These are phyloP conservation scores for Cephus nigrinus DNA, from an alignment of 2,888 invertebrate species.

Conservation along the genomic window DNA sequence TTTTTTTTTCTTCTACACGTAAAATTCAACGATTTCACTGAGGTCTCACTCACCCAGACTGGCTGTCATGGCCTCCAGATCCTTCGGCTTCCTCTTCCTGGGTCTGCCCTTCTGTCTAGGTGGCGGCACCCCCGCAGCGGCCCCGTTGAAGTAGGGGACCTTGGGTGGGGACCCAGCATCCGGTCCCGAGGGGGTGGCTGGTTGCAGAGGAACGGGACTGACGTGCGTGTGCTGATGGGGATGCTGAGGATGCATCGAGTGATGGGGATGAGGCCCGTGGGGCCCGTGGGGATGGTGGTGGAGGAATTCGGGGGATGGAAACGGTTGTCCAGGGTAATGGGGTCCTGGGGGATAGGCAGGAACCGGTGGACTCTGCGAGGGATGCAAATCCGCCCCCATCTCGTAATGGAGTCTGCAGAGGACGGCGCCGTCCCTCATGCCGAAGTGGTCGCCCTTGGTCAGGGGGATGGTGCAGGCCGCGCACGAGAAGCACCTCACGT, in stretches of 20 bases:
- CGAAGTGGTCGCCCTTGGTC: conserved; percentile 95
- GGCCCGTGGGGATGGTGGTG: conserved; percentile 48
- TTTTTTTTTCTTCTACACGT: neutral
- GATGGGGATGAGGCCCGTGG: conserved; percentile 60
- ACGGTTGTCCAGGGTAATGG: conserved; percentile 70
- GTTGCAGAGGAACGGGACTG: conserved; percentile 68
- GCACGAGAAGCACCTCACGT: conserved; percentile 95
- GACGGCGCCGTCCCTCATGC: conserved; percentile 88
- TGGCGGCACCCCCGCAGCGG: conserved; percentile 68
- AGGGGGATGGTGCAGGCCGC: conserved; percentile 87
- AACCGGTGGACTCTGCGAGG: conserved; percentile 62
- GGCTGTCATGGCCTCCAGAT: conserved; percentile 86
- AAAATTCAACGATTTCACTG: conserved; percentile 5
- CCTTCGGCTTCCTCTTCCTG: conserved; percentile 92
- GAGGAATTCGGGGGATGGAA: conserved; percentile 68
- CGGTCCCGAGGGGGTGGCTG: conserved; percentile 66
- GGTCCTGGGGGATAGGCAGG: conserved; percentile 63
- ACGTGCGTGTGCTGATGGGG: conserved; percentile 62
- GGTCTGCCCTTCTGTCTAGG: conserved; percentile 94
- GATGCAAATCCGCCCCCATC: conserved; percentile 66
- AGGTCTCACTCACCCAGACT: conserved; percentile 78
- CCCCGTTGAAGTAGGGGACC: conserved; percentile 71
- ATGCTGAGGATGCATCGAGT: conserved; percentile 66
- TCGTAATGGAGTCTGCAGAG: conserved; percentile 85
- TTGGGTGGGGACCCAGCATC: conserved; percentile 58